Conservation (phyloP, 2,888 invertebrate species). For the Augiades crinisus region DNA sequence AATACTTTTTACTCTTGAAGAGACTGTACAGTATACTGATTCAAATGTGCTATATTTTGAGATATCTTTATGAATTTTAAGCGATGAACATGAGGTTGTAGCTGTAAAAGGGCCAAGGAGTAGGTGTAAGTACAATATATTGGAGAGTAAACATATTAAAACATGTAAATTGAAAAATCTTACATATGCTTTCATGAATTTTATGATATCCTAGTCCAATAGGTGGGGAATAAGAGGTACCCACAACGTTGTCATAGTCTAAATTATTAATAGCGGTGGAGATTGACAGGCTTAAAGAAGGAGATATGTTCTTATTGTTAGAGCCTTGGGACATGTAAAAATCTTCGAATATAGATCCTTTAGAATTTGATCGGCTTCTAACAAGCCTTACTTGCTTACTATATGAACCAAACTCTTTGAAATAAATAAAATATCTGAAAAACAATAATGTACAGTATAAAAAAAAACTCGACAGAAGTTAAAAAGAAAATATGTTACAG, state of each 20-base stretch:
- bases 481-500: too few relatives aligned
- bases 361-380: slow-evolving; percentile 70
- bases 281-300: slow-evolving; percentile 53
- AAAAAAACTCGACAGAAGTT: too few relatives aligned
- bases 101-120: slow-evolving; percentile 44
- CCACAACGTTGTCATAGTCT: slow-evolving; percentile 51
- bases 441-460: slow-evolving; percentile 5
- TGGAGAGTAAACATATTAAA: not conserved
- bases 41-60: slow-evolving; percentile 58
- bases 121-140: not conserved
- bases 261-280: slow-evolving; percentile 48
- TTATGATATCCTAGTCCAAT: slow-evolving; percentile 52
- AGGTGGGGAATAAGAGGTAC: slow-evolving; percentile 45
- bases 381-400: slow-evolving; percentile 71
- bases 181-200: slow-evolving; percentile 65
- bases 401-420: slow-evolving; percentile 78
- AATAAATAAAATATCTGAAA: slow-evolving; percentile 79
- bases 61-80: slow-evolving; percentile 74
- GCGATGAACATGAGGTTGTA: slow-evolving; percentile 61
- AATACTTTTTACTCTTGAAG: slow-evolving; percentile 82
- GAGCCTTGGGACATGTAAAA: slow-evolving; percentile 49
- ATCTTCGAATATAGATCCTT: slow-evolving; percentile 71
- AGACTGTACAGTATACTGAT: slow-evolving; percentile 76
- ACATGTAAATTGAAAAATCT: slow-evolving; percentile 38
- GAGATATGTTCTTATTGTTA: slow-evolving; percentile 43